These are phyloP conservation scores for Crypturellus tataupa DNA, from an alignment of 2,797 vertebrate species.

Conservation along the genomic window DNA sequence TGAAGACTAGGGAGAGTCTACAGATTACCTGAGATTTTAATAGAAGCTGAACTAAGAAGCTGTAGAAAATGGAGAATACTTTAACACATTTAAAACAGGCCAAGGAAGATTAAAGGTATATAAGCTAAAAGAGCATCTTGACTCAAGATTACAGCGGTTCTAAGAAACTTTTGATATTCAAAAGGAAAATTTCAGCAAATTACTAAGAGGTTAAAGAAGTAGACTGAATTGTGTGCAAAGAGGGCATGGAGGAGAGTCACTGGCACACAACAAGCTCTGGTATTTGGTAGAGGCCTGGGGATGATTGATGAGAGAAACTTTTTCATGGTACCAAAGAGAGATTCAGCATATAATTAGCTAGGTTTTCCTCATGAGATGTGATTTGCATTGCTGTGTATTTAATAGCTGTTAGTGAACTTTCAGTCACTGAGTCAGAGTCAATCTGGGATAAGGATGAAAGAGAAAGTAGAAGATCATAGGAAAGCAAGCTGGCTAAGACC, in stretches of 20 bases:
- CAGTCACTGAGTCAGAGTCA: not conserved
- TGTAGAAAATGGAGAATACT: not conserved
- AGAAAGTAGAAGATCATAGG: constrained; percentile 14
- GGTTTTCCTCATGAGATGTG: not conserved
- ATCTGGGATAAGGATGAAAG: constrained; percentile 46
- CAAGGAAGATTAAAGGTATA: constrained; percentile 17
- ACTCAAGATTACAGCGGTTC: constrained; percentile 16
- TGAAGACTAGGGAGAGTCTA: not conserved
- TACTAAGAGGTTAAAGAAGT: not conserved
- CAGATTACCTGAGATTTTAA: not conserved
- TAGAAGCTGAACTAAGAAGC: not conserved
- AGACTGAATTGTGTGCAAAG: not conserved
- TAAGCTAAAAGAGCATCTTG: constrained; percentile 22
- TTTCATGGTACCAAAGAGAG: constrained; percentile 34
- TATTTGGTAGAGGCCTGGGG: not conserved
- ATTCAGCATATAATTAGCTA: constrained; percentile 42
- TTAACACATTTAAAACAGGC: not conserved
- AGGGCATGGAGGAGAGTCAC: not conserved
- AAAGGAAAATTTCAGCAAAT: constrained; percentile 41
- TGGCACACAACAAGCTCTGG: not conserved
- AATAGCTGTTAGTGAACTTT: constrained; percentile 30
- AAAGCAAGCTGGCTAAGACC: constrained; percentile 31
- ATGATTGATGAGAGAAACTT: constrained; percentile 37
- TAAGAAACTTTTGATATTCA: constrained; percentile 58
- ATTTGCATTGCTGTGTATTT: constrained; percentile 51